Conservation (phyloP, 2,113 vertebrate genomes). For the Maccullochella peelii region DNA sequence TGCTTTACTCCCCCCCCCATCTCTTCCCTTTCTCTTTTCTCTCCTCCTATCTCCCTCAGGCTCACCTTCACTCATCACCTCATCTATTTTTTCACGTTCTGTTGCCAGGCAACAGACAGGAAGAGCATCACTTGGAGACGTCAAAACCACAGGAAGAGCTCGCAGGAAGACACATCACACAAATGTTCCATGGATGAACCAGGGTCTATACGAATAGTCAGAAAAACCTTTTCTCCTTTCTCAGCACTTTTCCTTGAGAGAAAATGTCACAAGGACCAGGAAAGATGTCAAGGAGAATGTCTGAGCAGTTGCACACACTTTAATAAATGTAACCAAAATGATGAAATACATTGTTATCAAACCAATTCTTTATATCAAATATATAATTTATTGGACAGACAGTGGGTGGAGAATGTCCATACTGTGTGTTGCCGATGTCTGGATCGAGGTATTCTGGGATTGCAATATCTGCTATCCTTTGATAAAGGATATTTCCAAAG, state of each 20-base stretch:
- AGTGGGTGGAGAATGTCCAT: background rate
- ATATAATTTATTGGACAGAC: background rate
- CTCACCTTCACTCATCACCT: conserved; percentile 78
- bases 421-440: background rate
- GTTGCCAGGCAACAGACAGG: conserved; percentile 78
- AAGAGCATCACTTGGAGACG: conserved; percentile 77
- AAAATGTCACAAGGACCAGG: background rate
- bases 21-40: conserved; percentile 42
- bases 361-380: background rate
- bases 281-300: background rate
- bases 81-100: conserved; percentile 71
- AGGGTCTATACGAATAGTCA: background rate
- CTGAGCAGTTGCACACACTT: background rate
- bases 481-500: background rate
- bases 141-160: conserved; percentile 73
- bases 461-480: background rate
- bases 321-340: background rate
- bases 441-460: background rate
- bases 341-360: background rate
- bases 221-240: background rate
- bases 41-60: conserved; percentile 63
- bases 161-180: conserved; percentile 61
- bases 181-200: conserved; percentile 38
- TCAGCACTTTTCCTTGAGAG: background rate
- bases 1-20: conserved; percentile 37